Evolutionary conservation across 2,888 invertebrate species (phyloP).

Genomic region (Celastrina argiolus): DNA sequence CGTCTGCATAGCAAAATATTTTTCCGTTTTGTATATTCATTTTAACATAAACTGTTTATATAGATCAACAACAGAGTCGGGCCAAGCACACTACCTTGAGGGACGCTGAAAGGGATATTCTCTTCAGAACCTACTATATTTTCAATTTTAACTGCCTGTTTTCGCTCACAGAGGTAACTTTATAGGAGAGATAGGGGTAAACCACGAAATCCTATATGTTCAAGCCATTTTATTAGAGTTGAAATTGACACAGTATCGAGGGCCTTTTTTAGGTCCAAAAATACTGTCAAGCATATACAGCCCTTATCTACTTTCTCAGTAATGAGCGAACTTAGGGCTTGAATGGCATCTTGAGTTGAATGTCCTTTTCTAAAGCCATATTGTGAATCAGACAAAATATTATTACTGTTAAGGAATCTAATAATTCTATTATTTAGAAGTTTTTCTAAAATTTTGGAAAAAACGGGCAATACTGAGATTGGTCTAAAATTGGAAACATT

Average conservation of each 20-base stretch:
- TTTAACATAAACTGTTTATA: neutral
- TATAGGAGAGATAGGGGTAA: neutral
- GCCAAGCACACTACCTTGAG: neutral
- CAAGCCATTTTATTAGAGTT: neutral
- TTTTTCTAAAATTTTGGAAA: neutral
- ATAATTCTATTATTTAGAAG: neutral
- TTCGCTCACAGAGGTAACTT: neutral
- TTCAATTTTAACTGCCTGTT: neutral
- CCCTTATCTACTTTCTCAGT: neutral
- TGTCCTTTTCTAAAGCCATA: neutral
- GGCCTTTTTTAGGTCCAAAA: neutral
- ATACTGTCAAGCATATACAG: neutral
- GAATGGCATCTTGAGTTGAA: neutral
- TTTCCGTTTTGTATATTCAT: neutral
- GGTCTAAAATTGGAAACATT: neutral
- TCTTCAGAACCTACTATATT: neutral
- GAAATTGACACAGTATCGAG: neutral
- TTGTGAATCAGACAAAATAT: neutral
- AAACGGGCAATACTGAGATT: neutral
- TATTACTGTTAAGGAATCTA: neutral
- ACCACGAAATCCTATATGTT: neutral
- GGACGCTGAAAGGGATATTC: neutral
- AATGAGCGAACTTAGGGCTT: neutral
- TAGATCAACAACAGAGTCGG: neutral
- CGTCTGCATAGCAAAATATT: neutral